Percentiles rank a stretch among this genome's conserved stretches.
Evolutionary conservation across 1,140 invertebrate genomes (phyloP).

Genomic region (Geopemphigus sp.): DNA sequence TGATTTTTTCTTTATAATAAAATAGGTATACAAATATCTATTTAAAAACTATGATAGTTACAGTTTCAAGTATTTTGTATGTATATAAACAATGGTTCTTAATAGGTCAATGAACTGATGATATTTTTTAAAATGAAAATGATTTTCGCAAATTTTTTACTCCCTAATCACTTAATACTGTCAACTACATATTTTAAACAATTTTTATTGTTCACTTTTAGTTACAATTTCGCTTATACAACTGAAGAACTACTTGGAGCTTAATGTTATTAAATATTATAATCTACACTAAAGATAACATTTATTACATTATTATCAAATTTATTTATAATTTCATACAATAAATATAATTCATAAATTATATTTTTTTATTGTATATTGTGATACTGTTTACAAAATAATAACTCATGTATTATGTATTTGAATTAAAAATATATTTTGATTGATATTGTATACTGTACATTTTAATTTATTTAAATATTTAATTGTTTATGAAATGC

Average conservation of each 20-base stretch:
- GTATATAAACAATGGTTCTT: no score
- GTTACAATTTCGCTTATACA: constrained; percentile 36
- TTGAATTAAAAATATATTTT: no score
- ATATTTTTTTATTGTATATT: not conserved
- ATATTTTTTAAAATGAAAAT: no score
- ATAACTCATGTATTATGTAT: no score
- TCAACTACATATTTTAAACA: not conserved
- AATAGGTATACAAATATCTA: no score
- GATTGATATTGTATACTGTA: not conserved
- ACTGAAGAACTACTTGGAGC: constrained; percentile 29
- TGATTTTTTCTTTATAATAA: no score
- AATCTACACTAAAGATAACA: not conserved
- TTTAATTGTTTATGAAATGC: no score
- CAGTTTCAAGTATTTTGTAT: no score
- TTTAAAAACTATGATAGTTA: no score
- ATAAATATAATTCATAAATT: not conserved
- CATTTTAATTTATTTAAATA: no score
- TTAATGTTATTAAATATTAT: constrained; percentile 3
- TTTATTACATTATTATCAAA: not conserved
- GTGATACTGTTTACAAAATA: not conserved
- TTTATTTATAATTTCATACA: not conserved
- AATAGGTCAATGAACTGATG: no score
- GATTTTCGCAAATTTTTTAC: no score
- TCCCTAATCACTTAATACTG: not conserved
- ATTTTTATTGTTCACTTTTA: constrained; percentile 7